Conservation (phyloP, 53 echinoderm and acorn worm species). For the Zoroaster sp. region DNA sequence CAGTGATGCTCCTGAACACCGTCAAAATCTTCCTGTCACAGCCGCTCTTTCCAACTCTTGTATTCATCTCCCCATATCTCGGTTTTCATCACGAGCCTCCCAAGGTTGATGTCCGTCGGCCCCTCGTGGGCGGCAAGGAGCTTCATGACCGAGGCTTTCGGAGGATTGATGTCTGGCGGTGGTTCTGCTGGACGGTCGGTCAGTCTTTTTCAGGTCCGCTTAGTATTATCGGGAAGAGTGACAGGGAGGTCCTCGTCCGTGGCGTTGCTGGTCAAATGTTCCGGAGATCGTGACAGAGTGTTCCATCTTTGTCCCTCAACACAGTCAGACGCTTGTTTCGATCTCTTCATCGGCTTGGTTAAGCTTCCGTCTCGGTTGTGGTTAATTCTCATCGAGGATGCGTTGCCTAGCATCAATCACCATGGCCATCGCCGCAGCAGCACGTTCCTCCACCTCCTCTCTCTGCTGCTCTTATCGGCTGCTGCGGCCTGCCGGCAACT, state of each 20-base stretch:
- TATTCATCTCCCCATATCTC: slow-evolving; percentile 3
- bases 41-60: background rate
- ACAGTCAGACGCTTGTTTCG: no score
- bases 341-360: background rate
- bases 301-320: no score
- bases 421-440: no score
- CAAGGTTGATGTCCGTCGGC: slow-evolving; percentile 2
- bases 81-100: background rate
- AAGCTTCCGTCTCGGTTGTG: background rate
- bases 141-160: no score
- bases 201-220: background rate
- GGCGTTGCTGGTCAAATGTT: no score
- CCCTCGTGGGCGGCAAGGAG: background rate
- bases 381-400: slow-evolving; percentile 21
- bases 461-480: background rate
- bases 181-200: no score
- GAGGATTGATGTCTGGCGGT: no score
- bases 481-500: background rate
- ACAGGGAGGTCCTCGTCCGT: no score
- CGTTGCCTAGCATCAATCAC: slow-evolving; percentile 19
- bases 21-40: no score
- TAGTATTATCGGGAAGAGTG: slow-evolving; percentile 5
- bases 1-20: background rate
- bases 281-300: background rate
- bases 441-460: no score